Evolutionary conservation across 2,113 vertebrate genomes (phyloP).

Genomic region (Carollia perspicillata): DNA sequence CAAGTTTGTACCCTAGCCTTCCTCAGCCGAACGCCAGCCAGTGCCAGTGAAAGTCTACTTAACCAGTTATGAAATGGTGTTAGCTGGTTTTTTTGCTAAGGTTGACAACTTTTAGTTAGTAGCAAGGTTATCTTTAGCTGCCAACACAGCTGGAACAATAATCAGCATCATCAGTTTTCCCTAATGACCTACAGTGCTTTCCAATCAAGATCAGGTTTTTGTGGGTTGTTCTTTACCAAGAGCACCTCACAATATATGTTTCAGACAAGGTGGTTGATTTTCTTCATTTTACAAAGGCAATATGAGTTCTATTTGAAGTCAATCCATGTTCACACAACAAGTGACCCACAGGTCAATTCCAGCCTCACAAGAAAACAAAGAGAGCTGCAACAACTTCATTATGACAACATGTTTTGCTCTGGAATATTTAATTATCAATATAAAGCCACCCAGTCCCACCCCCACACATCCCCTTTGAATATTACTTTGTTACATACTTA

Average conservation of each 20-base stretch:
- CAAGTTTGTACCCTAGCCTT: slow-evolving; percentile 61
- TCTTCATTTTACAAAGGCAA: slow-evolving; percentile 82
- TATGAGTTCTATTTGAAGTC: slow-evolving; percentile 74
- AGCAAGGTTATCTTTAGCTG: slow-evolving; percentile 75
- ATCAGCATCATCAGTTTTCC: slow-evolving; percentile 77
- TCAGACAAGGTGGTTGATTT: slow-evolving; percentile 81
- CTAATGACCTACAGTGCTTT: slow-evolving; percentile 82
- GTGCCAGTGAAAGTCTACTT: slow-evolving; percentile 43
- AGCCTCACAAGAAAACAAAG: slow-evolving; percentile 79
- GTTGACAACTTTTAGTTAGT: slow-evolving; percentile 69
- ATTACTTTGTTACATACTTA: slow-evolving; percentile 75
- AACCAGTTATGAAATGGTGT: slow-evolving; percentile 59
- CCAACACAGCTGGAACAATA: slow-evolving; percentile 77
- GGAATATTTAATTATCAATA: slow-evolving; percentile 63
- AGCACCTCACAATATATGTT: slow-evolving; percentile 77
- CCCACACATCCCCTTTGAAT: slow-evolving; percentile 65
- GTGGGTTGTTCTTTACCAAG: slow-evolving; percentile 60
- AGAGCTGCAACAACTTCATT: slow-evolving; percentile 82
- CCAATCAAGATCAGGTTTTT: slow-evolving; percentile 77
- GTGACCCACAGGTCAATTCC: slow-evolving; percentile 80
- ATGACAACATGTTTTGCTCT: slow-evolving; percentile 75
- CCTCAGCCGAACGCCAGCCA: slow-evolving; percentile 80
- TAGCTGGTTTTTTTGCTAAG: slow-evolving; percentile 68
- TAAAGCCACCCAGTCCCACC: slow-evolving; percentile 61
- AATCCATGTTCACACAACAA: slow-evolving; percentile 82